phyloP scores from a whole-genome alignment of 2,797 vertebrate species.

The Molothrus ater region DNA sequence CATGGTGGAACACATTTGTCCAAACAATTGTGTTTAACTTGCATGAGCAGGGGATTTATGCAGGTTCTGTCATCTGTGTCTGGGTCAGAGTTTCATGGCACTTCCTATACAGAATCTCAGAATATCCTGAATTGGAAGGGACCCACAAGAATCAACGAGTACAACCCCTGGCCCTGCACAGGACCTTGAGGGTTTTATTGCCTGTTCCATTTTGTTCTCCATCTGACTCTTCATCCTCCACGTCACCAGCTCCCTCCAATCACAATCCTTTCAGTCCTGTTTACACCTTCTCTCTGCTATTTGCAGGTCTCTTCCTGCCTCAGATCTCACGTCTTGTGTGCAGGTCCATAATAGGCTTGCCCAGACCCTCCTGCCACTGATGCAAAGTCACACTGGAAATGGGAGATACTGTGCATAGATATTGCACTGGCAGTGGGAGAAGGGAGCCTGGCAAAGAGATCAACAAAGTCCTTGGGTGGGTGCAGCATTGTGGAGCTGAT shows the following conservation, averaged over 20 bases:
- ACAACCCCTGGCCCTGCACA: not conserved
- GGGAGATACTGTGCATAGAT: not conserved
- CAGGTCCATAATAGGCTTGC: not conserved
- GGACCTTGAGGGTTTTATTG: not conserved
- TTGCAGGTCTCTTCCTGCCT: not conserved
- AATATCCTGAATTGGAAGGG: not conserved
- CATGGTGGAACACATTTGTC: not conserved
- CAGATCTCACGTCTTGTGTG: not conserved
- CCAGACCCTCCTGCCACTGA: not conserved
- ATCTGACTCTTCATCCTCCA: not conserved
- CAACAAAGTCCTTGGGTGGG: not conserved
- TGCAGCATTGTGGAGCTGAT: rapidly evolving
- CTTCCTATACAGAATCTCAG: not conserved
- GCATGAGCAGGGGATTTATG: not conserved
- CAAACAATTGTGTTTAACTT: not conserved
- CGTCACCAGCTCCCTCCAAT: not conserved
- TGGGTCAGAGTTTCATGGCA: not conserved
- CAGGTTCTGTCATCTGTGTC: not conserved
- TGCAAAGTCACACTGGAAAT: not conserved
- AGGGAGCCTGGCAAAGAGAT: not conserved
- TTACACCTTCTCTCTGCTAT: not conserved
- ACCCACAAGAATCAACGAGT: not conserved
- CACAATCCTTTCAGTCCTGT: not conserved
- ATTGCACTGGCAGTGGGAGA: not conserved
- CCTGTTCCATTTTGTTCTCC: not conserved